Evolutionary conservation across 1,140 invertebrate genomes (phyloP).

Genomic region (Aleiodes sp.): DNA sequence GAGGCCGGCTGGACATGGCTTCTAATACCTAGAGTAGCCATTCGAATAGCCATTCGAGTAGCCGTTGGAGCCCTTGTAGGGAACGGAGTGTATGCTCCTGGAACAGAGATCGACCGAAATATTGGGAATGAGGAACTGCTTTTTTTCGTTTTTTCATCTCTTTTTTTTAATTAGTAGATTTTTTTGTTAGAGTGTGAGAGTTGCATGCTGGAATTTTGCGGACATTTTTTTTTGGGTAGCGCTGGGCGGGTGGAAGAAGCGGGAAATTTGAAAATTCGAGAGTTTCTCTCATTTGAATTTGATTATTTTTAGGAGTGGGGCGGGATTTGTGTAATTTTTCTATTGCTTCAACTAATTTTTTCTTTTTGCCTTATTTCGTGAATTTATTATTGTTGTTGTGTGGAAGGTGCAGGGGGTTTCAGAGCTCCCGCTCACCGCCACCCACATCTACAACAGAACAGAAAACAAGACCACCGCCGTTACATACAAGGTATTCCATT

Average conservation of each 20-base stretch:
- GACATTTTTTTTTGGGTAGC: neutral
- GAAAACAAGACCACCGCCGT: slow-evolving; percentile 68
- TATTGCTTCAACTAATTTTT: slow-evolving; percentile 33
- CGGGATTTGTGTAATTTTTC: slow-evolving; percentile 9
- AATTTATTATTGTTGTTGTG: slow-evolving; percentile 42
- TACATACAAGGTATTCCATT: slow-evolving; percentile 67
- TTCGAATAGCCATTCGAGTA: slow-evolving; percentile 67
- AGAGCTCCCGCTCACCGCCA: slow-evolving; percentile 68
- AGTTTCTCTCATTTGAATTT: too few species aligned
- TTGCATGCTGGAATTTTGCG: neutral
- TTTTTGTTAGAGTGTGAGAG: neutral
- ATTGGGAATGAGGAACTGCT: slow-evolving; percentile 56
- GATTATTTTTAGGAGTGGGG: neutral
- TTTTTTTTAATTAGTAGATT: slow-evolving; percentile 1
- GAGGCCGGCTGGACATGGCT: slow-evolving; percentile 48
- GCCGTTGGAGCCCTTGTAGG: slow-evolving; percentile 67
- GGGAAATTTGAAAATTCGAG: neutral
- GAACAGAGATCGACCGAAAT: slow-evolving; percentile 65
- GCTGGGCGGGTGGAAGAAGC: neutral
- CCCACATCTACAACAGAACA: slow-evolving; percentile 69
- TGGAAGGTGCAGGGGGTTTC: slow-evolving; percentile 60
- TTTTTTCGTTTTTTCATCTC: slow-evolving; percentile 22
- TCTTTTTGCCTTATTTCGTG: slow-evolving; percentile 33
- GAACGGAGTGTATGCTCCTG: slow-evolving; percentile 68
- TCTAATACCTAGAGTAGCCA: slow-evolving; percentile 67